Evolutionary conservation across 2,113 vertebrate species (phyloP).

Genomic region (Melozone crissalis): DNA sequence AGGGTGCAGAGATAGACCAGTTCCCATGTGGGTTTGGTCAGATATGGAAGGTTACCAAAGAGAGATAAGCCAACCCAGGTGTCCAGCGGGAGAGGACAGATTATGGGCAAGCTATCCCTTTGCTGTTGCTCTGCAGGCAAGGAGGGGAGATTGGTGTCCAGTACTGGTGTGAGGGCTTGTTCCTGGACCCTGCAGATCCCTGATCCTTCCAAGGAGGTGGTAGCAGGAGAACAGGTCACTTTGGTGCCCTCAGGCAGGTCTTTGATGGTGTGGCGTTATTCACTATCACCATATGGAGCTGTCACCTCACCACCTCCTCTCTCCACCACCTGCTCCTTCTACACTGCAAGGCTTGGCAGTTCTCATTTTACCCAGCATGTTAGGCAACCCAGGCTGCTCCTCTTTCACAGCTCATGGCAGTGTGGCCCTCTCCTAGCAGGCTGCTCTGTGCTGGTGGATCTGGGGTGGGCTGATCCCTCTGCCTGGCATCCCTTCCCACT

Average conservation of each 20-base stretch:
- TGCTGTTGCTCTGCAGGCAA: not conserved
- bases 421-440: not conserved
- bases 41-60: not conserved
- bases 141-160: not conserved
- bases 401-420: not conserved
- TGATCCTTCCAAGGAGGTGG: not conserved
- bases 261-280: not conserved
- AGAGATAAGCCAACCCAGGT: not conserved
- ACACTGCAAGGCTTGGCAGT: not conserved
- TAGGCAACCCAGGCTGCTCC: not conserved
- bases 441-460: not conserved
- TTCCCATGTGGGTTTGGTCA: not conserved
- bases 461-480: not conserved
- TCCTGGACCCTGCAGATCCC: not conserved
- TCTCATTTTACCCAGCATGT: not conserved
- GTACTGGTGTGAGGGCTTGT: not conserved
- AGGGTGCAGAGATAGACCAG: not conserved
- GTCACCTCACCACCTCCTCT: not conserved
- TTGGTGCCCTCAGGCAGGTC: not conserved
- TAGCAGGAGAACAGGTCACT: not conserved
- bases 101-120: rapidly evolving
- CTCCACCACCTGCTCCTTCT: not conserved
- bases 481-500: not conserved
- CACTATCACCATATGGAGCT: rapidly evolving
- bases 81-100: not conserved